Percentiles rank a stretch among this genome's conserved stretches.
Evolutionary conservation across 1,140 invertebrate genomes (phyloP).

Genomic region (Solenopsis fugax): DNA sequence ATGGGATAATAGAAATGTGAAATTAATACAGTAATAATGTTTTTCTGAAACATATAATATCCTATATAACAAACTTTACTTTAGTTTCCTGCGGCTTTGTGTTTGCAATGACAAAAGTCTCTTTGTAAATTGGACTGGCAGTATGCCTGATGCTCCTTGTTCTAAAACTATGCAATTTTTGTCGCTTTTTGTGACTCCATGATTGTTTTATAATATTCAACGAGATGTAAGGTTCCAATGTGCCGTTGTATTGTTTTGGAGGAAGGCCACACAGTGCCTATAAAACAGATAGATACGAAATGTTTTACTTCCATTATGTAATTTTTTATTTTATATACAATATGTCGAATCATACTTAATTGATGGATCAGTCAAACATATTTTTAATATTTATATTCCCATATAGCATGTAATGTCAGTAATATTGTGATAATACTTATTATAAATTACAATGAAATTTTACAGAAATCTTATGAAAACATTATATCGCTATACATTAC

Average conservation of each 20-base stretch:
- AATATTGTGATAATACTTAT: too few species aligned
- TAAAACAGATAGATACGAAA: slow-evolving; percentile 16
- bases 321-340: background rate
- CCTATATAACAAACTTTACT: slow-evolving; percentile 66
- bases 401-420: too few species aligned
- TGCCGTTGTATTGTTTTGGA: slow-evolving; percentile 85
- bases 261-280: slow-evolving; percentile 84
- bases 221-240: slow-evolving; percentile 84
- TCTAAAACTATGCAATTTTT: slow-evolving; percentile 83
- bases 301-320: background rate
- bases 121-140: slow-evolving; percentile 84
- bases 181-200: slow-evolving; percentile 83
- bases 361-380: background rate
- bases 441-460: too few species aligned
- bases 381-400: slow-evolving; percentile 18
- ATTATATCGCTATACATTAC: too few species aligned
- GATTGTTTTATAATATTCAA: slow-evolving; percentile 83
- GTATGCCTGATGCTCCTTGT: slow-evolving; percentile 84
- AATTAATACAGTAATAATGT: background rate
- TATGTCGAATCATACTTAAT: background rate
- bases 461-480: too few species aligned
- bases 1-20: too few species aligned
- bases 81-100: slow-evolving; percentile 82
- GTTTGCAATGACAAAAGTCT: slow-evolving; percentile 84
- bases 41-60: background rate